These are phyloP conservation scores for Chlorops oryzae DNA, from an alignment of 1,140 invertebrate species.

Conservation along the genomic window DNA sequence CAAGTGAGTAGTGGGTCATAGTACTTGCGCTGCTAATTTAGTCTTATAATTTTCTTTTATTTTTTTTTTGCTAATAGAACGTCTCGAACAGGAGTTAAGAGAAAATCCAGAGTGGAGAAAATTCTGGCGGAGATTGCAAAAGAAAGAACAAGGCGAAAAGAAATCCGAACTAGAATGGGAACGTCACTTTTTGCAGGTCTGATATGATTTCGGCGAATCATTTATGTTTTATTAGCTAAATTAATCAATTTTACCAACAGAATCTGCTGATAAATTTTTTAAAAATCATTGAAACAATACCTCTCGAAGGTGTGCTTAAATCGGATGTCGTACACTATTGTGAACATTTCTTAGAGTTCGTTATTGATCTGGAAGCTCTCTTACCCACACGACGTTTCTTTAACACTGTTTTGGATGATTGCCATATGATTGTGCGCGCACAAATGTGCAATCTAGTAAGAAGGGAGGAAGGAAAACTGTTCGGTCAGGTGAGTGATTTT, in stretches of 20 bases:
- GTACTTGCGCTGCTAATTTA: too few relatives aligned
- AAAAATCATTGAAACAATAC: conserved; percentile 69
- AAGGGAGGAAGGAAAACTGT: conserved; percentile 83
- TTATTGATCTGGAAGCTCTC: conserved; percentile 94
- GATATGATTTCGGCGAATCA: too few relatives aligned
- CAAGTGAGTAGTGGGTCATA: conserved; percentile 52
- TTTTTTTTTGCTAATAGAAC: conserved; percentile 52
- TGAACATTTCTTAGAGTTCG: conserved; percentile 91
- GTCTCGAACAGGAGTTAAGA: conserved; percentile 80
- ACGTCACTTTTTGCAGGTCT: conserved; percentile 67
- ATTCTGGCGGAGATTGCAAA: conserved; percentile 85
- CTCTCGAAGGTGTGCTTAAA: conserved; percentile 56
- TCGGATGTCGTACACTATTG: conserved; percentile 67
- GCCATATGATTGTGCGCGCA: conserved; percentile 87
- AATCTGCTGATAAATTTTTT: conserved; percentile 90
- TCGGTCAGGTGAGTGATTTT: conserved; percentile 72
- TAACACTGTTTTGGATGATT: conserved; percentile 91
- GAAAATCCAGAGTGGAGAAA: conserved; percentile 84
- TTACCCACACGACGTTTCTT: conserved; percentile 94
- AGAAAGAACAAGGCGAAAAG: conserved; percentile 62
- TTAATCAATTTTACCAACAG: conserved; percentile 46
- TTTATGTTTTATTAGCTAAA: too few relatives aligned
- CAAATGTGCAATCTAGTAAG: conserved; percentile 69
- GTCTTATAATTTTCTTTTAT: conserved; percentile 3
- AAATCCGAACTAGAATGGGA: conserved; percentile 78